A percentile compares a stretch with the other conserved stretches of the same genome.
phyloP scores from a whole-genome alignment of 1,140 invertebrate genomes.

The Penaeus japonicus region DNA sequence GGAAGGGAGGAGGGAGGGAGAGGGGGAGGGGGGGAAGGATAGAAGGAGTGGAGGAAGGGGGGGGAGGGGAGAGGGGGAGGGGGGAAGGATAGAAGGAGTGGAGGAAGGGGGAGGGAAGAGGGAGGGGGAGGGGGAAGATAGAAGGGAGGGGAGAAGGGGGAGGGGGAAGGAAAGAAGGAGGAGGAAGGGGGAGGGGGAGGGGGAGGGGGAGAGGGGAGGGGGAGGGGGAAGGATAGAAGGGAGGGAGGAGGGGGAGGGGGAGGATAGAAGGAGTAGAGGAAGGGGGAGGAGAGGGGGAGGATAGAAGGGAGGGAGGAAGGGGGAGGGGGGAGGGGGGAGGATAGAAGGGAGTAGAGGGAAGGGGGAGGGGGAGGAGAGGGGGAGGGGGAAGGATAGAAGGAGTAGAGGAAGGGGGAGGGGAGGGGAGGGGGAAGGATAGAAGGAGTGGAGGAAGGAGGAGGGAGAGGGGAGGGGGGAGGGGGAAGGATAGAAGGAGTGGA shows the following conservation, averaged over 20 bases:
- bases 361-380: not conserved
- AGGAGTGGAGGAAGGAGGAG: too few species aligned
- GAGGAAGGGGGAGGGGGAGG: not conserved
- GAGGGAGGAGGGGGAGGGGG: not conserved
- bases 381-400: not conserved
- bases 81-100: too few species aligned
- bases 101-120: not conserved
- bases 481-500: not conserved
- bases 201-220: not conserved
- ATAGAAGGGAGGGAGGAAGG: too few species aligned
- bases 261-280: too few species aligned
- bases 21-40: not conserved
- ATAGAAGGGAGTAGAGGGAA: not conserved
- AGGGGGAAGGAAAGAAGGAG: not conserved
- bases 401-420: too few species aligned
- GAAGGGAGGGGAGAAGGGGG: too few species aligned
- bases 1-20: not conserved
- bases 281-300: not conserved
- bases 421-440: not conserved
- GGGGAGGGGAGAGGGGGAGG: not conserved
- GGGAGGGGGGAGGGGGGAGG: not conserved
- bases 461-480: not conserved
- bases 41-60: too few species aligned
- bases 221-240: not conserved
- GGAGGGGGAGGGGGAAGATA: not conserved